A percentile compares a stretch with the other conserved stretches of the same genome.
phyloP scores from a whole-genome alignment of 2,797 vertebrate genomes.

The Myotis pilosus region DNA sequence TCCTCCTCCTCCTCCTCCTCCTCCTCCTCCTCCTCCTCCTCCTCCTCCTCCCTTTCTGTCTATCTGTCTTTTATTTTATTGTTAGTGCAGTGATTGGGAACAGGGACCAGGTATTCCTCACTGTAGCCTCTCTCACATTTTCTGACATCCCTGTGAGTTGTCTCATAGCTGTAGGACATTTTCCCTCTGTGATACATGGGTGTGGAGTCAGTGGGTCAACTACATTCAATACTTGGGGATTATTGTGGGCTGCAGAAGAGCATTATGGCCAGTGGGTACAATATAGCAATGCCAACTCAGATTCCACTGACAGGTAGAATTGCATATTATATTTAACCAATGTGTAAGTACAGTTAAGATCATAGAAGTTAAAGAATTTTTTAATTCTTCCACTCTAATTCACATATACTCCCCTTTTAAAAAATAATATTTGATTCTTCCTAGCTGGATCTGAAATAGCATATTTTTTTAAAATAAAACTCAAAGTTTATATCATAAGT shows the following conservation, averaged over 20 bases:
- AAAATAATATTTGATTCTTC: background rate
- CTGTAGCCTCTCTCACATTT: background rate
- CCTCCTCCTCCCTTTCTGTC: background rate
- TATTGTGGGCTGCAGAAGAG: background rate
- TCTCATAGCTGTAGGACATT: background rate
- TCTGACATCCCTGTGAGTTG: conserved; percentile 46
- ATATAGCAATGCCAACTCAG: background rate
- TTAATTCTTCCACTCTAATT: conserved; percentile 3
- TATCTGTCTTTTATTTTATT: conserved; percentile 23
- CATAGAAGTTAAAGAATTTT: conserved; percentile 20
- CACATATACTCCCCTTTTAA: background rate
- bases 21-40: no score
- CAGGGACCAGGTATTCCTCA: conserved; percentile 28
- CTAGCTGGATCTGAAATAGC: background rate
- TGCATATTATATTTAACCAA: background rate
- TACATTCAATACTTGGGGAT: background rate
- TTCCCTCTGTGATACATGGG: background rate
- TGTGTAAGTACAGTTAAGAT: background rate
- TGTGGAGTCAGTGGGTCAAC: background rate
- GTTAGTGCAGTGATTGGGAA: background rate
- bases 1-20: no score
- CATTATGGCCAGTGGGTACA: background rate
- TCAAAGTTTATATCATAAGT: background rate
- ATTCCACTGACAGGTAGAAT: background rate
- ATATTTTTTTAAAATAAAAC: background rate